Evolutionary conservation across 2,888 invertebrate species (phyloP).

Genomic region (Bruchidius siliquastri): DNA sequence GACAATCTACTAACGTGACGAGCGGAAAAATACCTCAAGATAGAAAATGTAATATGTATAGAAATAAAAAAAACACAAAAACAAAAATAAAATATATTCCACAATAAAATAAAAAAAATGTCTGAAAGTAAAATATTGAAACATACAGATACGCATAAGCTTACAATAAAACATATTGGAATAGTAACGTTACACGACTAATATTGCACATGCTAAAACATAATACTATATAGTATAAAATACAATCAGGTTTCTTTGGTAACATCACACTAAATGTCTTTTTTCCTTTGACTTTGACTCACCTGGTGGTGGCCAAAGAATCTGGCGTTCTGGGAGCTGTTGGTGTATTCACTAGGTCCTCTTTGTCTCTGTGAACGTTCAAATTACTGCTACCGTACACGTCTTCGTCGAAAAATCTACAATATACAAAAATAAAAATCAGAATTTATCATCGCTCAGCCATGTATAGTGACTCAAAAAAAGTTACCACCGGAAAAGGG

Average conservation of each 20-base stretch:
- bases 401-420: slow-evolving; percentile 49
- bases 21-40: no score
- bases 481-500: no score
- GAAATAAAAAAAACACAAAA: slow-evolving; percentile 2
- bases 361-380: slow-evolving; percentile 45
- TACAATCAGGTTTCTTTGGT: slow-evolving; percentile 13
- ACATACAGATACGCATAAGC: neutral
- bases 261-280: neutral
- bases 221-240: slow-evolving; percentile 12
- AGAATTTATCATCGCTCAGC: no score
- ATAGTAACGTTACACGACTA: neutral
- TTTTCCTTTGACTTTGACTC: slow-evolving; percentile 29
- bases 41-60: no score
- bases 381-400: slow-evolving; percentile 42
- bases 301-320: slow-evolving; percentile 45
- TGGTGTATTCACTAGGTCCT: slow-evolving; percentile 54
- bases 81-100: slow-evolving; percentile 2
- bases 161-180: neutral
- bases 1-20: no score
- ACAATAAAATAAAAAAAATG: neutral
- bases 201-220: slow-evolving; percentile 1
- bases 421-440: no score
- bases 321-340: slow-evolving; percentile 65
- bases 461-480: no score
- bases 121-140: neutral